These are phyloP conservation scores for Myiozetetes cayanensis DNA, from an alignment of 2,113 vertebrate genomes.

Conservation along the genomic window DNA sequence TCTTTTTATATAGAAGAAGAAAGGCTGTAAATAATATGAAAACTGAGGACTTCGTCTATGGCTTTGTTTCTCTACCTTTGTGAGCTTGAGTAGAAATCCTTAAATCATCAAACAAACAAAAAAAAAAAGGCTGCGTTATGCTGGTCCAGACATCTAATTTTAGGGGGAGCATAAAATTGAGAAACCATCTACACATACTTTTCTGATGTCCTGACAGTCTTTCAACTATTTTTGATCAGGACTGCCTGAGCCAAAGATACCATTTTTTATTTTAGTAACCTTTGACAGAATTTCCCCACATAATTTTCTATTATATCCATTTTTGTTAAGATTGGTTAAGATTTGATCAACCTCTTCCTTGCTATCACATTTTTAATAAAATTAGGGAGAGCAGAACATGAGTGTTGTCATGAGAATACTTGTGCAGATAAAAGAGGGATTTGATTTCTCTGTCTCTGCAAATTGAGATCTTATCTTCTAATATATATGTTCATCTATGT, in stretches of 20 bases:
- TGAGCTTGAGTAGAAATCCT: not conserved
- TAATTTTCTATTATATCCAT: not conserved
- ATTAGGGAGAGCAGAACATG: not conserved
- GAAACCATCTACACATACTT: not conserved
- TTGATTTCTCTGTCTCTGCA: not conserved
- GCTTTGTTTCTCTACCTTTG: not conserved
- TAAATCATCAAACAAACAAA: not conserved
- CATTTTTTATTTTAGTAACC: not conserved
- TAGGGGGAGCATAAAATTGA: not conserved
- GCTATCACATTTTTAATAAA: not conserved
- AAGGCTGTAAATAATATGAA: not conserved
- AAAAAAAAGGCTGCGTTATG: not conserved
- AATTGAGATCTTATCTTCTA: not conserved
- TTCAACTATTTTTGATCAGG: not conserved
- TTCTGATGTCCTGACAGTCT: not conserved
- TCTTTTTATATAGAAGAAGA: not conserved
- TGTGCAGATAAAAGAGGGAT: not conserved
- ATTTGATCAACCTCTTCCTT: not conserved
- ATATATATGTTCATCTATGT: not conserved
- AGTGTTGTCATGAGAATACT: not conserved
- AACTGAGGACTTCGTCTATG: not conserved
- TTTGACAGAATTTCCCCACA: not conserved
- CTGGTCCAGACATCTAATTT: not conserved
- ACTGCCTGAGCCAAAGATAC: not conserved
- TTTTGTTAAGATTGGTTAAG: not conserved